Percentiles rank a stretch among this genome's conserved stretches.
Conservation (phyloP, 1,140 invertebrate species). For the Hylaeus volcanicus region DNA sequence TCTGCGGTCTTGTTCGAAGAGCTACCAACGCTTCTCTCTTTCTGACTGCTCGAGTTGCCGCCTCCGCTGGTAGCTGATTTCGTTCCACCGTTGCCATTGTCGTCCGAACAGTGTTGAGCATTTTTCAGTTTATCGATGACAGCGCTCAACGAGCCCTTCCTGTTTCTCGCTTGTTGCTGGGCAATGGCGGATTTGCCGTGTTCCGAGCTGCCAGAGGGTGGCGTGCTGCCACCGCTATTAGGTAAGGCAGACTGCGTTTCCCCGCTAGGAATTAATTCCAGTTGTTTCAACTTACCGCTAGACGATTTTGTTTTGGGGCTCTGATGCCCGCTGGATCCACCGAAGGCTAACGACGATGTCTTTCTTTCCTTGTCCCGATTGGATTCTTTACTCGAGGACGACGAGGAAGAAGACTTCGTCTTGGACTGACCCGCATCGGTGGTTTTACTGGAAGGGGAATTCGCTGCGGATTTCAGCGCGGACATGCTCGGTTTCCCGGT, state of each 20-base stretch:
- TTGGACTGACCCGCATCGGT: constrained; percentile 61
- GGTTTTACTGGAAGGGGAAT: constrained; percentile 80
- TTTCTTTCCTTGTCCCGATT: constrained; percentile 85
- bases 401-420: constrained; percentile 70
- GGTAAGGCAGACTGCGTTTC: constrained; percentile 57
- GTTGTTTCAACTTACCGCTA: constrained; percentile 85
- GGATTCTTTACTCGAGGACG: constrained; percentile 76
- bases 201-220: constrained; percentile 82
- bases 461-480: constrained; percentile 89
- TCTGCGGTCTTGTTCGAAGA: constrained; percentile 75
- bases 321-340: constrained; percentile 77
- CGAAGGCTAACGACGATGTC: constrained; percentile 81
- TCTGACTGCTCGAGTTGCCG: constrained; percentile 71
- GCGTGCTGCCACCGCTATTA: constrained; percentile 72
- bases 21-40: constrained; percentile 63
- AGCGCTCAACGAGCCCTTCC: constrained; percentile 90
- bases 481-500: constrained; percentile 94
- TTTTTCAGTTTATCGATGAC: constrained; percentile 93
- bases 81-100: constrained; percentile 78
- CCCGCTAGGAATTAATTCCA: constrained; percentile 82
- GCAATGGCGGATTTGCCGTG: constrained; percentile 79
- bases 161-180: constrained; percentile 83
- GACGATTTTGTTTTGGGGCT: constrained; percentile 87
- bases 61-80: constrained; percentile 54
- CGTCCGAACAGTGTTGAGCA: constrained; percentile 83